Percentiles rank a stretch among this genome's conserved stretches.
Evolutionary conservation across 2,888 invertebrate species (phyloP).

Genomic region (Polyommatus icarus): DNA sequence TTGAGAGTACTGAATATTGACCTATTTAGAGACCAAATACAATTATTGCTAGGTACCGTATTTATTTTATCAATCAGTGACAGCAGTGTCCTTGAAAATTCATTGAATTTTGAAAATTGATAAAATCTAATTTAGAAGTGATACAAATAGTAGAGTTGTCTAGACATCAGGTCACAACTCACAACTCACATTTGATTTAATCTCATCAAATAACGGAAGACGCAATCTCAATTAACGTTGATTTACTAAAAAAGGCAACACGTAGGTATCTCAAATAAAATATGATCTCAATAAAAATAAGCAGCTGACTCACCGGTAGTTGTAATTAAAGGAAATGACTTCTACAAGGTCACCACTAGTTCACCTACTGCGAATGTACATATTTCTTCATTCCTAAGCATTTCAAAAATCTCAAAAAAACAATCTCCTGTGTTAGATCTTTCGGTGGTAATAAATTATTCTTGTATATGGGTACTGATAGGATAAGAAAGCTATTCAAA

Average conservation of each 20-base stretch:
- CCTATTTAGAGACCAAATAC: background rate
- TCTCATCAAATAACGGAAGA: background rate
- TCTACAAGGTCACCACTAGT: constrained; percentile 3
- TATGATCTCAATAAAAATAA: constrained; percentile 26
- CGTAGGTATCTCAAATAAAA: constrained; percentile 10
- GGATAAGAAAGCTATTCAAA: no score
- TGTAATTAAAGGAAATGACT: constrained; percentile 24
- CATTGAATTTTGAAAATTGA: no score
- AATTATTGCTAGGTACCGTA: no score
- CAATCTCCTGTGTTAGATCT: no score
- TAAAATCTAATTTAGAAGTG: background rate
- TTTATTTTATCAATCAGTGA: no score
- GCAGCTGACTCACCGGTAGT: constrained; percentile 21
- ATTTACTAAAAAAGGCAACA: background rate
- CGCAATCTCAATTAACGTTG: background rate
- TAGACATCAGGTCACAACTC: background rate
- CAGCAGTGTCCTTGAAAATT: no score
- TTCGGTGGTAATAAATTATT: no score
- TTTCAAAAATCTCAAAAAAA: no score
- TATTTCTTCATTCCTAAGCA: background rate
- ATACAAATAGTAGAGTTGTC: background rate
- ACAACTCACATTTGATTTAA: no score
- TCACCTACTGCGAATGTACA: constrained; percentile 10
- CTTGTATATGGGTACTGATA: no score
- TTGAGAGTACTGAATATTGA: background rate